Percentiles rank a stretch among this genome's conserved stretches.
Conservation (phyloP, 2,113 vertebrate genomes). For the Vireo altiloquus region DNA sequence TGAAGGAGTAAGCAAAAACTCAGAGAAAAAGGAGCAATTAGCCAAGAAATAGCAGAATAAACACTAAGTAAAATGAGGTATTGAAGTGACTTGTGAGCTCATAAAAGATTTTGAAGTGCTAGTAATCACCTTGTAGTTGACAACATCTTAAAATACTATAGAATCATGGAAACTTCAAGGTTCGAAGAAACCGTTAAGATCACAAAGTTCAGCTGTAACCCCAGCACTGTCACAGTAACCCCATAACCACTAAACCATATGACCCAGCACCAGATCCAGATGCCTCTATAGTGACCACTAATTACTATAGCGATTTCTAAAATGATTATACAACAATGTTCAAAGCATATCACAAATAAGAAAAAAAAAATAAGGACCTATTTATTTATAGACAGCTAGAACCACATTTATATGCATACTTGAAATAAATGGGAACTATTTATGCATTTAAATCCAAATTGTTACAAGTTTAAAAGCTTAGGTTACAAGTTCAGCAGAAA, state of each 20-base stretch:
- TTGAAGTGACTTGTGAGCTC: not conserved
- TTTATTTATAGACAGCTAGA: not conserved
- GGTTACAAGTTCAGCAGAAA: not conserved
- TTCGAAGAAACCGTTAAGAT: not conserved
- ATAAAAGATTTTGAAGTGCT: not conserved
- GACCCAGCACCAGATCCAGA: not conserved
- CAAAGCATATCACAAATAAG: not conserved
- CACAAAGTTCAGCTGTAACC: not conserved
- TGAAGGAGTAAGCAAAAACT: not conserved
- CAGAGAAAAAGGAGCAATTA: not conserved
- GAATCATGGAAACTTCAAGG: not conserved
- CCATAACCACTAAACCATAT: not conserved
- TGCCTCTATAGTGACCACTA: not conserved
- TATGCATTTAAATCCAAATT: not conserved
- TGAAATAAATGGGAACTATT: not conserved
- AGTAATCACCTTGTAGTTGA: not conserved
- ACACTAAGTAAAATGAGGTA: not conserved
- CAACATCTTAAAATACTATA: not conserved
- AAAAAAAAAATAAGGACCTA: not conserved
- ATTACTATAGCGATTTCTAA: not conserved
- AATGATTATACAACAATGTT: not conserved
- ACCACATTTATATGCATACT: not conserved
- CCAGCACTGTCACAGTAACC: not conserved
- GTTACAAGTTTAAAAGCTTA: not conserved
- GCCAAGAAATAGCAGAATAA: not conserved